Evolutionary conservation across 1,140 invertebrate genomes (phyloP).

Genomic region (Sinonovacula constricta): DNA sequence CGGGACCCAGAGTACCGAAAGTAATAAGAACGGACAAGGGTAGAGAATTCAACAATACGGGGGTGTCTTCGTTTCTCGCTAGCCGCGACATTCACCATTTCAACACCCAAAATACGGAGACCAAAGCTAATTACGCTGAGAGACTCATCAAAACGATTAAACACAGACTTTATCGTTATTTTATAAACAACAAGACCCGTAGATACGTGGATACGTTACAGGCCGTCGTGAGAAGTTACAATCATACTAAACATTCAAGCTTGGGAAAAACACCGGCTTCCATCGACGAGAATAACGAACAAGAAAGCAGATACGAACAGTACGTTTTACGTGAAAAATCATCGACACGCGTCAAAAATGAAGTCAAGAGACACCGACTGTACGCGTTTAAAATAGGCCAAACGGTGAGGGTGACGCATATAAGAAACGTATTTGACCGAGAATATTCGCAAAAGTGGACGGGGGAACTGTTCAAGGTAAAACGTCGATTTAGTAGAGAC

Average conservation of each 20-base stretch:
- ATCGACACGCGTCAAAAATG: not conserved
- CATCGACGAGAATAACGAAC: conserved; percentile 7
- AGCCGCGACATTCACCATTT: not conserved
- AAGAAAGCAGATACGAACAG: conserved; percentile 6
- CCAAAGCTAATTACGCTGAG: conserved; percentile 17
- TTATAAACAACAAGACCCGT: conserved; percentile 11
- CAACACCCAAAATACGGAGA: conserved; percentile 2
- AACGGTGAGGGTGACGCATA: not conserved
- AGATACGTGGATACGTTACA: not conserved
- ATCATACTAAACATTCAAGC: not conserved
- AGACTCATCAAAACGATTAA: conserved; percentile 19
- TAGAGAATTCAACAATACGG: not conserved
- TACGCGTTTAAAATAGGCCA: conserved; percentile 20
- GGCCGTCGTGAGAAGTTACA: conserved; percentile 7
- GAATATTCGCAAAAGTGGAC: conserved; percentile 29
- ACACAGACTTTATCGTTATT: conserved; percentile 20
- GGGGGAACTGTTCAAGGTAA: conserved; percentile 7
- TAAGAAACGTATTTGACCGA: conserved; percentile 19
- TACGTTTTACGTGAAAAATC: not conserved
- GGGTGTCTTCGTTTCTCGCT: not conserved
- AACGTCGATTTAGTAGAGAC: conserved; percentile 1
- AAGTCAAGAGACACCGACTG: not conserved
- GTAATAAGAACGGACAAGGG: conserved; percentile 5
- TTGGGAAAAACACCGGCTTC: not conserved
- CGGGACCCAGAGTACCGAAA: not conserved